Conservation (phyloP, 2,113 vertebrate genomes). For the Ophthalmolycus amberensis region DNA sequence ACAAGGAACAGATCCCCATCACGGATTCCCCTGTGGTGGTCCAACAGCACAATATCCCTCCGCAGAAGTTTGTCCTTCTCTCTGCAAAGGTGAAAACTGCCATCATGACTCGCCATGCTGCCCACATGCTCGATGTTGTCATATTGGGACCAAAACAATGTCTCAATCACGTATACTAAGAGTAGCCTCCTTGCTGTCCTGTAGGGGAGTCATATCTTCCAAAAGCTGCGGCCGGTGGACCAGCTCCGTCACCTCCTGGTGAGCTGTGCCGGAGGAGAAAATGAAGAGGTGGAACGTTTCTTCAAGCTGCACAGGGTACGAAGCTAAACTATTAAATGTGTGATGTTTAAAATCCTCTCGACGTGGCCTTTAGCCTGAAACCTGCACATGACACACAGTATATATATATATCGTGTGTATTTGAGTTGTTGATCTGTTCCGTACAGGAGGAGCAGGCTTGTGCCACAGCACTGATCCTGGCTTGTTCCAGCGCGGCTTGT, state of each 20-base stretch:
- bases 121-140: background rate
- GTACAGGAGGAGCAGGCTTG: conserved; percentile 94
- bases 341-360: conserved; percentile 7
- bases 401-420: too few species aligned
- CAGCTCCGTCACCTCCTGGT: conserved; percentile 95
- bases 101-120: background rate
- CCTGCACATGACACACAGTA: too few species aligned
- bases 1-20: conserved; percentile 91
- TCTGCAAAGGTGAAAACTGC: conserved; percentile 89
- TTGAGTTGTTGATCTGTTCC: conserved; percentile 4
- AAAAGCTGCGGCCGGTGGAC: conserved; percentile 95
- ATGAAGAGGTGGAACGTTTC: conserved; percentile 96
- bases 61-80: conserved; percentile 94
- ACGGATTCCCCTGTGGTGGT: conserved; percentile 95
- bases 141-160: background rate
- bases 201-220: conserved; percentile 96
- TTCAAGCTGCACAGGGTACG: conserved; percentile 96
- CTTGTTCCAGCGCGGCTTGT: conserved; percentile 90
- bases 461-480: conserved; percentile 93
- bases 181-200: background rate
- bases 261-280: conserved; percentile 92
- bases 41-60: conserved; percentile 92
- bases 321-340: background rate
- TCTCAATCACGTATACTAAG: background rate
- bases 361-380: background rate